phyloP scores from a whole-genome alignment of 2,888 invertebrate genomes.

The Dynastes hyllus region DNA sequence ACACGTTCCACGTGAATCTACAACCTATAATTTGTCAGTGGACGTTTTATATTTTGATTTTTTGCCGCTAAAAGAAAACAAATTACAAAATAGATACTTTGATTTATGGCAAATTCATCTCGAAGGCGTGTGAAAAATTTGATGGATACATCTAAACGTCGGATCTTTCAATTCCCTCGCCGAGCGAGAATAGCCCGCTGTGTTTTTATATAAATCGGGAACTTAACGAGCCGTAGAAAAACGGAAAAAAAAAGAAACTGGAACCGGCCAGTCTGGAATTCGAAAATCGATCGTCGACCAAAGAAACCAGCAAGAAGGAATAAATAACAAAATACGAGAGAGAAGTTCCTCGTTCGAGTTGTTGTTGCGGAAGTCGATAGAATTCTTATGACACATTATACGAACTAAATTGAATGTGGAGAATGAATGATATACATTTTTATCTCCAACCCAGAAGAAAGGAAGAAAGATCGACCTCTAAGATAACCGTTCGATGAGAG shows the following conservation, averaged over 20 bases:
- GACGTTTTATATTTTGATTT: too few species aligned
- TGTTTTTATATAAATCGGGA: neutral
- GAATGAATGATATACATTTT: constrained; percentile 23
- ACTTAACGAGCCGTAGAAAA: neutral
- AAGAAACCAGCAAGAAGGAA: neutral
- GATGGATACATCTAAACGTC: too few species aligned
- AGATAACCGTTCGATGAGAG: too few species aligned
- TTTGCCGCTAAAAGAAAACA: too few species aligned
- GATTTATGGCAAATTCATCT: too few species aligned
- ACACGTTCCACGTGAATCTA: too few species aligned
- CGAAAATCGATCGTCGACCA: neutral
- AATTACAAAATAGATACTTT: too few species aligned
- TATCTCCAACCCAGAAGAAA: neutral
- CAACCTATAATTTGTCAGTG: too few species aligned
- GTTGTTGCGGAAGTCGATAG: constrained; percentile 23
- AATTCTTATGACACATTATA: constrained; percentile 35
- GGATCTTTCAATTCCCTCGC: too few species aligned
- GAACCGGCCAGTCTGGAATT: constrained; percentile 16
- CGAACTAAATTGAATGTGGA: constrained; percentile 23
- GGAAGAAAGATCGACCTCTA: neutral
- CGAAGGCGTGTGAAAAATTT: too few species aligned
- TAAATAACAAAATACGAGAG: constrained; percentile 8
- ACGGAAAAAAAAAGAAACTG: neutral
- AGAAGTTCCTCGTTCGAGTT: neutral
- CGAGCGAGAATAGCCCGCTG: too few species aligned